phyloP scores from a whole-genome alignment of 2,888 invertebrate species.

The Hypolimnas misippus region DNA sequence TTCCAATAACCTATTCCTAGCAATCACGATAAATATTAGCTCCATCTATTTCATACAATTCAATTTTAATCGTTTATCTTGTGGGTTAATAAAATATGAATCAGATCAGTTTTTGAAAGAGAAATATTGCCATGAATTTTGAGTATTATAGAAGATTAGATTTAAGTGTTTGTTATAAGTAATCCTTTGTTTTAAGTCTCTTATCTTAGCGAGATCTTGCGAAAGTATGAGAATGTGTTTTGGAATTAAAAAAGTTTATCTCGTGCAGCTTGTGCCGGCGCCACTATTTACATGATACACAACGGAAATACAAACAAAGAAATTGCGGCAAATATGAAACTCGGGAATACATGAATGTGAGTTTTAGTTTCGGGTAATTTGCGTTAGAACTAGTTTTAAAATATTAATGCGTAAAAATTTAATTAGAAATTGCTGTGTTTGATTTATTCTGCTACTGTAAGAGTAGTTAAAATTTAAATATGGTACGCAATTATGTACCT shows the following conservation, averaged over 20 bases:
- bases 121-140: too few species aligned
- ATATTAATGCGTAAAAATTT: neutral
- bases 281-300: constrained; percentile 26
- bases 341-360: constrained; percentile 18
- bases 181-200: too few species aligned
- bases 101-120: too few species aligned
- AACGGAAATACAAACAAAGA: constrained; percentile 32
- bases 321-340: constrained; percentile 25
- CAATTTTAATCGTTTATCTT: neutral
- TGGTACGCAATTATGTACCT: too few species aligned
- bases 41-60: neutral
- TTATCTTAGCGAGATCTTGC: neutral
- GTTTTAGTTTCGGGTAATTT: constrained; percentile 6
- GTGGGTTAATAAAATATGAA: too few species aligned
- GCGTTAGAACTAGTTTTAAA: constrained; percentile 4
- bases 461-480: too few species aligned
- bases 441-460: too few species aligned
- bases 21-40: constrained; percentile 12
- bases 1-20: constrained; percentile 14
- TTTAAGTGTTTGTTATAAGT: neutral
- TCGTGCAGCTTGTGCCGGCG: constrained; percentile 9
- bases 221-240: constrained; percentile 19
- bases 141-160: too few species aligned
- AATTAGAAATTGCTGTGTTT: neutral
- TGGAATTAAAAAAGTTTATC: constrained; percentile 36